Conservation (phyloP, 2,797 vertebrate genomes). For the Oreochromis grahami region DNA sequence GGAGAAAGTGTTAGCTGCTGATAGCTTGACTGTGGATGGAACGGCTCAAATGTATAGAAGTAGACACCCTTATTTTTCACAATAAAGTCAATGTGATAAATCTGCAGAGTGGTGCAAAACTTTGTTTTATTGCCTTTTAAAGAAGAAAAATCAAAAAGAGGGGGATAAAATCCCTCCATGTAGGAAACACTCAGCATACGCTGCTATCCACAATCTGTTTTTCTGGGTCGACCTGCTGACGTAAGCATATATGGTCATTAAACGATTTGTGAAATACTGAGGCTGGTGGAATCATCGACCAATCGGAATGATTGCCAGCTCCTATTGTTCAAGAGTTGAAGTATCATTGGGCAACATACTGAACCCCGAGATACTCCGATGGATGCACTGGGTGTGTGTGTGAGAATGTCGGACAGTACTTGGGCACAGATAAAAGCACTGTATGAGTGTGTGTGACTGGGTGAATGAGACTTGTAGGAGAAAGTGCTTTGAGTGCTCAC, state of each 20-base stretch:
- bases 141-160: not conserved
- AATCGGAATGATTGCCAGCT: not conserved
- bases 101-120: not conserved
- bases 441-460: not conserved
- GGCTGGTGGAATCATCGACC: not conserved
- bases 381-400: fast-evolving
- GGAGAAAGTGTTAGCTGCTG: not conserved
- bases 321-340: not conserved
- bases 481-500: not conserved
- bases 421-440: not conserved
- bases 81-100: not conserved
- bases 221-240: not conserved
- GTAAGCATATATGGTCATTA: fast-evolving
- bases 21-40: not conserved
- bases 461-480: not conserved
- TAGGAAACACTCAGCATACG: fast-evolving
- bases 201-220: fast-evolving
- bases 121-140: not conserved
- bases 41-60: not conserved
- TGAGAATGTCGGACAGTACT: not conserved
- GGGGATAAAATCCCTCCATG: not conserved
- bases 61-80: not conserved
- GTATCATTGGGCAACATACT: not conserved
- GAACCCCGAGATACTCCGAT: fast-evolving
- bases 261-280: not conserved